Evolutionary conservation across 2,113 vertebrate species (phyloP), one percentile per base, ranked within the genome.

Genomic region (Bungarus multicinctus): DNA sequence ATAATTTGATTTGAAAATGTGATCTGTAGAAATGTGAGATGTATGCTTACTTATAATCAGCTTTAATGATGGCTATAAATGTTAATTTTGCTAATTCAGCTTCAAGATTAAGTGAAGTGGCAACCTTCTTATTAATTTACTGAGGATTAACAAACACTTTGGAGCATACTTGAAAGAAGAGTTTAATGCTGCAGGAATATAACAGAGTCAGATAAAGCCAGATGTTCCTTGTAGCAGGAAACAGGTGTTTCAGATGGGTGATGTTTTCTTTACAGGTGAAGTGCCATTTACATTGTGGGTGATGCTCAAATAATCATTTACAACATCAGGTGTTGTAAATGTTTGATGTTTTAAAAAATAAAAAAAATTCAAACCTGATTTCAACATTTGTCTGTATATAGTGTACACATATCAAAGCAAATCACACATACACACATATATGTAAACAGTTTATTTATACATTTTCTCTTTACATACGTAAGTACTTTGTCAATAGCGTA

Each of bases 21-120:
- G 94, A 22, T 94, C 93, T 95, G 90, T 85, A 94, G 92, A 95
- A 95, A 20, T 92, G 88, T 87, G 88, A 95, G 90, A 94, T 94
- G 89, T 95, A 90, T 94, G 87, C 45, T 95, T 93, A 94, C 93
- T 96, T 96, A 94, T 95, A 97, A 95, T 94, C 6, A 94, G 95
- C 94, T 94, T 88, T 95, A 95, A 95, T 94, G 12, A n/a, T 85
- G 47, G 54, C 85, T 96, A 89, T 94, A 97, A 97, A 94, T 93
- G 96, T 94, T 96, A 94, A 96, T 96, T 96, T 95, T 95, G 20
- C 3, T 95, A 94, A 96, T 97, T 96, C 94, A 89, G 0, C 54
- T 93, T 94, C 50, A 34, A 94, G 88, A 95, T 90, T 94, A 94
- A 94, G 58, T 6, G 60, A 87, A 91, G 57, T 55, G 95, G 93